These are phyloP conservation scores for Bos indicus DNA, from an alignment of 2,113 vertebrate species.

Conservation along the genomic window DNA sequence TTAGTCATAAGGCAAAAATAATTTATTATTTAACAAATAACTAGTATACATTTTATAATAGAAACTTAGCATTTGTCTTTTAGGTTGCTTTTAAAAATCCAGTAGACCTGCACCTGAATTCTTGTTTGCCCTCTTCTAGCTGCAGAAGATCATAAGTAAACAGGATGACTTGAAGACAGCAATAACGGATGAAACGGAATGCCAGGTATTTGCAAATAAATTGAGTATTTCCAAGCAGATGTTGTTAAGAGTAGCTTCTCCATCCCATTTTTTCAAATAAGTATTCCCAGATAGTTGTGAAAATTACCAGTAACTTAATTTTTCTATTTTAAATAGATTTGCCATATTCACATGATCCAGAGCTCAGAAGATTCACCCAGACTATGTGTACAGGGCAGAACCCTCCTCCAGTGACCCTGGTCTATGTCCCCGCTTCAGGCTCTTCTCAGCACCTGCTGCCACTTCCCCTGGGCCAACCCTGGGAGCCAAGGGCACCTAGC, in stretches of 20 bases:
- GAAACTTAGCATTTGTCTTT: neutral
- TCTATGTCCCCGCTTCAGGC: neutral
- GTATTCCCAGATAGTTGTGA: neutral
- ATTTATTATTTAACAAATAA: neutral
- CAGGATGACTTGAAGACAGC: constrained; percentile 81
- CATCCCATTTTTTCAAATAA: neutral
- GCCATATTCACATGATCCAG: neutral
- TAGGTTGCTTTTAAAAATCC: constrained; percentile 19
- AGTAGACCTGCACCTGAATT: constrained; percentile 31
- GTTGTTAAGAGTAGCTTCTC: neutral
- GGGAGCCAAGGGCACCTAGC: neutral
- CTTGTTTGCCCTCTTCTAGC: constrained; percentile 77
- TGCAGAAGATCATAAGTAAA: constrained; percentile 93
- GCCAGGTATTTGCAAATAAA: constrained; percentile 74
- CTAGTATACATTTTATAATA: neutral
- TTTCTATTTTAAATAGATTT: neutral
- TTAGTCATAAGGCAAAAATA: neutral
- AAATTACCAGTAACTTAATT: neutral
- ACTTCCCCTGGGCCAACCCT: neutral
- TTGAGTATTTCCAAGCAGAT: neutral
- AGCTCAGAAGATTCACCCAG: neutral
- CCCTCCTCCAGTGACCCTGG: neutral
- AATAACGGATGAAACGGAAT: constrained; percentile 23
- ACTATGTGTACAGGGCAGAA: neutral
- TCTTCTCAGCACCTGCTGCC: neutral